Percentiles rank a stretch among this genome's conserved stretches.
Evolutionary conservation across 2,113 vertebrate species (phyloP).

Genomic region (Forbesichthys papilliferus): DNA sequence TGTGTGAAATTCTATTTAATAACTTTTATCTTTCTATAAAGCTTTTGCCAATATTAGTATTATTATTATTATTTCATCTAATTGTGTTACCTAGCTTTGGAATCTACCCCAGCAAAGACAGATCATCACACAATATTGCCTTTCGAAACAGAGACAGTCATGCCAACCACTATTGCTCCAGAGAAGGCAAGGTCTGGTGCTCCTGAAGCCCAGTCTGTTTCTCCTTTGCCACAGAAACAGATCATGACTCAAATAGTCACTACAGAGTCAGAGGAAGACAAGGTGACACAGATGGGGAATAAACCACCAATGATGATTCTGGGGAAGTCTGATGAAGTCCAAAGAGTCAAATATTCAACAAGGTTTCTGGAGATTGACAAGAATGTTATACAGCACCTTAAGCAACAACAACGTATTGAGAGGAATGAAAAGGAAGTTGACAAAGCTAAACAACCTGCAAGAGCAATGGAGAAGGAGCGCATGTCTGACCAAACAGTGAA

Average conservation of each 20-base stretch:
- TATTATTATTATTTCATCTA: not conserved
- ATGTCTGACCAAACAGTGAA: slow-evolving; percentile 1
- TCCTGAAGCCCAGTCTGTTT: slow-evolving; percentile 31
- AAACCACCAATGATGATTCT: slow-evolving; percentile 7
- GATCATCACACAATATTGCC: slow-evolving; percentile 26
- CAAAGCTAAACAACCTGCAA: slow-evolving; percentile 7
- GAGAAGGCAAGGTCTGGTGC: not conserved
- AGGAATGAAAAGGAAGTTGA: slow-evolving; percentile 14
- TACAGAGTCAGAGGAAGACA: slow-evolving; percentile 49
- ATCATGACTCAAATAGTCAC: slow-evolving; percentile 48
- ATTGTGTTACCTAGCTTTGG: slow-evolving; percentile 20
- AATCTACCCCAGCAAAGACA: slow-evolving; percentile 20
- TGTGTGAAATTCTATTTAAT: no score
- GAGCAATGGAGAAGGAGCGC: slow-evolving; percentile 10
- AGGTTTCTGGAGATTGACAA: slow-evolving; percentile 12
- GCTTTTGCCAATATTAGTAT: not conserved
- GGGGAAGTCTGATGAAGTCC: slow-evolving; percentile 16
- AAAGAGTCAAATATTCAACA: slow-evolving; percentile 14
- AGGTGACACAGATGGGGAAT: slow-evolving; percentile 13
- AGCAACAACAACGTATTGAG: slow-evolving; percentile 8
- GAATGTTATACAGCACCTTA: slow-evolving; percentile 22
- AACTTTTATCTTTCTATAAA: no score
- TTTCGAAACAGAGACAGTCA: slow-evolving; percentile 12
- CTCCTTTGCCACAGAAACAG: slow-evolving; percentile 58
- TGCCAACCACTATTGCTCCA: slow-evolving; percentile 28